Conservation (phyloP, 2,888 invertebrate species). For the Lamellibrachia satsuma region DNA sequence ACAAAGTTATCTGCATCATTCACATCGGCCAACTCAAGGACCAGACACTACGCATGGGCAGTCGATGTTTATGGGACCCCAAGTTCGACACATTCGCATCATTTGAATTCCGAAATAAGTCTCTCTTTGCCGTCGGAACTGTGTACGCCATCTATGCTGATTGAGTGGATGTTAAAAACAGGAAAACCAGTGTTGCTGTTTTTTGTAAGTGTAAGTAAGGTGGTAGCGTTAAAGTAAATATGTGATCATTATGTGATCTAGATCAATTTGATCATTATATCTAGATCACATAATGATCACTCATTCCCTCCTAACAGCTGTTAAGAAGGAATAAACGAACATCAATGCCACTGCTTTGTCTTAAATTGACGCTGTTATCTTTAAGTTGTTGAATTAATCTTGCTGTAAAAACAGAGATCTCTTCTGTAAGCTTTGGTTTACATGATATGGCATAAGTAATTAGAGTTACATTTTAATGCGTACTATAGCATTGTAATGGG, state of each 20-base stretch:
- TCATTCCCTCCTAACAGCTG: not conserved
- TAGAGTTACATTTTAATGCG: not conserved
- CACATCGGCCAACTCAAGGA: constrained; percentile 61
- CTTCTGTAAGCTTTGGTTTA: not conserved
- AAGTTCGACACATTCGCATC: constrained; percentile 58
- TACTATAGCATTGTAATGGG: not conserved
- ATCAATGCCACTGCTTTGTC: not conserved
- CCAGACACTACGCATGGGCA: constrained; percentile 60
- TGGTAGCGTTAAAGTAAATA: not conserved
- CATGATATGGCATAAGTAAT: not conserved
- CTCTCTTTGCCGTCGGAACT: constrained; percentile 62
- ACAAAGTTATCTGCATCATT: constrained; percentile 62
- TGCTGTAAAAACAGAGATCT: not conserved
- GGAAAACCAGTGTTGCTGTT: not conserved
- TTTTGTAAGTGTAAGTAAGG: not conserved
- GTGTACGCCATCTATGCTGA: constrained; percentile 41
- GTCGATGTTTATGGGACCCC: constrained; percentile 64
- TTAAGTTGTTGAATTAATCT: not conserved
- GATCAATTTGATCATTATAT: no score
- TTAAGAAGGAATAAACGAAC: not conserved
- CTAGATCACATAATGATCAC: not conserved
- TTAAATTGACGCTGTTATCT: not conserved
- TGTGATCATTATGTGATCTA: not conserved
- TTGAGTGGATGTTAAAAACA: not conserved
- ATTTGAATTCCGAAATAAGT: constrained; percentile 60